Evolutionary conservation across 2,113 vertebrate species (phyloP), one percentile per base, ranked within the genome.

Genomic region (Macquaria australasica): DNA sequence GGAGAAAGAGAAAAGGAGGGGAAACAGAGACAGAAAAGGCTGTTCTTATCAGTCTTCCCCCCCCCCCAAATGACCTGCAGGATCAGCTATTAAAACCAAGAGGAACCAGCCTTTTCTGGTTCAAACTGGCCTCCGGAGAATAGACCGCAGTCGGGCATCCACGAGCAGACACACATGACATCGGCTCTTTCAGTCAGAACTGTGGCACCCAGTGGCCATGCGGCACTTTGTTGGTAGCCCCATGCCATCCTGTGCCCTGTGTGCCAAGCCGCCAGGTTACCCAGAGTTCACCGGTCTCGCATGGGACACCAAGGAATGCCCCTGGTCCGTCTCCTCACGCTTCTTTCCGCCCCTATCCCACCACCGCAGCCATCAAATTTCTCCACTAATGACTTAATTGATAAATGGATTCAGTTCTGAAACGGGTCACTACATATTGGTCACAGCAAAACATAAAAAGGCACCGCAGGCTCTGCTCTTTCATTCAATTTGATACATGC

Each of bases 241-340:
- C 79, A 82, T 86, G 81, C 70, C 72, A 64, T 88, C 84, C 73
- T 82, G 58, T 69, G 66, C 67, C n/a, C 28, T 6, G 28, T 43
- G 85, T 84, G 84, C 90, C 85, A 89, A 88, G 67, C 68, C 53
- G 11, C 50, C 77, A 76, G 91, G 90, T 92, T 90, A 92, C 82
- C 70, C 84, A 93, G 70, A 92, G 93, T 94, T 94, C 93, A 93
- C 20, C 20, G 43, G 85, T 90, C 88, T 90, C 60, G 83, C 83
- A 89, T 85, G 78, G 84, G 79, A 67, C 75, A n/a, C 39, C 68
- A 64, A 53, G 66, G 80, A 90, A 86, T 86, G 73, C 71, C 80
- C 28, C 77, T 21, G 23, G 68, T 79, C 73, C 20, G 34, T 81
- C 73, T 77, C 69, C 18, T 67, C 43, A n/a, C 16, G 1, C 68